phyloP scores from a whole-genome alignment of 1,140 invertebrate genomes.

The Pinna nobilis region DNA sequence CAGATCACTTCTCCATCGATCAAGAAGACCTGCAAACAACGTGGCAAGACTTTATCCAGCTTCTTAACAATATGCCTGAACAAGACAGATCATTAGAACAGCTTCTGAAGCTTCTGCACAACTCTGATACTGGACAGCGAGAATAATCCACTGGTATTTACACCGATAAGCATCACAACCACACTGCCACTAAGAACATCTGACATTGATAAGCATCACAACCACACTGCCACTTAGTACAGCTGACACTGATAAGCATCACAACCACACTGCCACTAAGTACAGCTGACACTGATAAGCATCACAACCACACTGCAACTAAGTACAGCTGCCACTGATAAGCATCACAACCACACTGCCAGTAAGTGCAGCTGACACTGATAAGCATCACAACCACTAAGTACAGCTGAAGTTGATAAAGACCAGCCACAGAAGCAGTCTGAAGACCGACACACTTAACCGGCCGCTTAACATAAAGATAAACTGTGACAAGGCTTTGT shows the following conservation, averaged over 20 bases:
- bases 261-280: no score
- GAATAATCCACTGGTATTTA: neutral
- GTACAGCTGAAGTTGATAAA: slow-evolving; percentile 28
- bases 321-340: no score
- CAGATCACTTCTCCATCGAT: slow-evolving; percentile 17
- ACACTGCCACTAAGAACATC: slow-evolving; percentile 13
- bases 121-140: neutral
- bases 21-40: neutral
- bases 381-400: no score
- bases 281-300: no score
- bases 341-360: no score
- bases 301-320: no score
- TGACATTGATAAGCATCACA: no score
- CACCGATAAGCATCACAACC: neutral
- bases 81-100: neutral
- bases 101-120: slow-evolving; percentile 9
- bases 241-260: no score
- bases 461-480: slow-evolving; percentile 12
- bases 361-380: no score
- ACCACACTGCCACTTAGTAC: no score
- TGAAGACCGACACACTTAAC: slow-evolving; percentile 4
- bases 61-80: neutral
- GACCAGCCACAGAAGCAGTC: slow-evolving; percentile 8
- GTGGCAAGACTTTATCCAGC: slow-evolving; percentile 20
- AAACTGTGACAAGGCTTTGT: neutral